Evolutionary conservation across 2,888 invertebrate species (phyloP), one percentile per base, ranked within the genome.

Genomic region (Eristalis arbustorum): DNA sequence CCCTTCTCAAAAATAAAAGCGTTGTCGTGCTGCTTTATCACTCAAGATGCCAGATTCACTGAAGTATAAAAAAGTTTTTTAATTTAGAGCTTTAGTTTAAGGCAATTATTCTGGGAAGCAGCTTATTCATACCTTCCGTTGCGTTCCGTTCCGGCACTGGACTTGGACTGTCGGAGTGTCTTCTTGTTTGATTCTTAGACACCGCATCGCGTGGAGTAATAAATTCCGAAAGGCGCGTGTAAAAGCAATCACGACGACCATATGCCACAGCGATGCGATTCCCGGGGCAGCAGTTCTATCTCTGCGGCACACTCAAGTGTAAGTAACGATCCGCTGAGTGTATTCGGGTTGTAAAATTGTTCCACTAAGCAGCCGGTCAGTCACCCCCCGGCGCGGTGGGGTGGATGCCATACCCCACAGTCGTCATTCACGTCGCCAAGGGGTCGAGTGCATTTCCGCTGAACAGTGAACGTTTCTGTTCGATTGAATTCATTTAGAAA

Each of bases 401-500:
- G 5, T 0, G 2, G n/a, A 8, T 14, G 6, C 22, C 18, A 11
- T 1, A 1, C 14, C 18, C 25, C 10, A 31, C 34, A n/a, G 61
- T 37, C 18, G 22, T 13, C 42, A 13, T 37, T 34, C 42, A 42
- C 62, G 28, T 66, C 42, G 3, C 40, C 57, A 23, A 71, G 10
- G 49, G 31, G 13, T 23, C 56, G 63, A 13, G 25, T 68, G 69
- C 68, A 74, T 61, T 84, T 68, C 23, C 67, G 63, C 40, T 56
- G 83, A 77, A 78, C 23, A 67, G 72, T 77, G 42, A 73, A 73
- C 62, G 71, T 74, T 22, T 77, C 77, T 69, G 77, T 82, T 74
- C 66, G 73, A 85, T 82, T 82, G 77, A 73, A 82, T 85, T 85
- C 82, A 85, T 85, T 85, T 78, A 78, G 85, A 78, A 85, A 82